A percentile compares a stretch with the other conserved stretches of the same genome.
phyloP scores from a whole-genome alignment of 2,888 invertebrate species.

The Pyrgus malvae region DNA sequence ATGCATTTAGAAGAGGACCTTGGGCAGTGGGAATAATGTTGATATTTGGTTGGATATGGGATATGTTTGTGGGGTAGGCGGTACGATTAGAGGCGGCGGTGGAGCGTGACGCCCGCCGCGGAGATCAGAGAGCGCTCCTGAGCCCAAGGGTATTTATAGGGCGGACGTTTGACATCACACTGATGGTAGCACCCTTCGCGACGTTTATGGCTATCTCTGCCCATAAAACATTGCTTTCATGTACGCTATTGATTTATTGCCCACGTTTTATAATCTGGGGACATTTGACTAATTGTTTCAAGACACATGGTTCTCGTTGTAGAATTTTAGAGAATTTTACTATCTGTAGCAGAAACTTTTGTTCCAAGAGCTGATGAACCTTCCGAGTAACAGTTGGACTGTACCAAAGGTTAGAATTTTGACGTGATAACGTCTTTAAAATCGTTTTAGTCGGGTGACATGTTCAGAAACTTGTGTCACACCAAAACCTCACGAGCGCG shows the following conservation, averaged over 20 bases:
- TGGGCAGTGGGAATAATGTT: conserved; percentile 1
- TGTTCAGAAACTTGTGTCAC: no score
- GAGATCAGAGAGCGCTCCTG: conserved; percentile 66
- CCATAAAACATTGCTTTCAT: conserved; percentile 24
- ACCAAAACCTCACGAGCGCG: no score
- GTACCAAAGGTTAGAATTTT: no score
- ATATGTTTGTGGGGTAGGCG: conserved; percentile 44
- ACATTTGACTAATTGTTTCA: conserved; percentile 8
- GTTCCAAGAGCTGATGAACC: no score
- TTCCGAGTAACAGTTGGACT: no score
- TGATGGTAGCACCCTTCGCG: conserved; percentile 18
- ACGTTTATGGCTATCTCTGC: conserved; percentile 25
- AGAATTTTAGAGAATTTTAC: background rate
- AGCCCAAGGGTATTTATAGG: conserved; percentile 57
- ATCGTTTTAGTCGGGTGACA: no score
- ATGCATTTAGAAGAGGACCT: conserved; percentile 9
- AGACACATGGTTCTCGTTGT: background rate
- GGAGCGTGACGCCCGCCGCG: conserved; percentile 75
- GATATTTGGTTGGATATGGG: conserved; percentile 10
- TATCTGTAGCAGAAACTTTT: no score
- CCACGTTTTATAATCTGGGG: conserved; percentile 10
- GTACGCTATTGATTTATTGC: conserved; percentile 21
- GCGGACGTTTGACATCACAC: conserved; percentile 34
- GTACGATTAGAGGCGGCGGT: conserved; percentile 62
- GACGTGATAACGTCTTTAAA: no score